phyloP scores from a whole-genome alignment of 2,797 vertebrate genomes.

The Galagoides demidoff region DNA sequence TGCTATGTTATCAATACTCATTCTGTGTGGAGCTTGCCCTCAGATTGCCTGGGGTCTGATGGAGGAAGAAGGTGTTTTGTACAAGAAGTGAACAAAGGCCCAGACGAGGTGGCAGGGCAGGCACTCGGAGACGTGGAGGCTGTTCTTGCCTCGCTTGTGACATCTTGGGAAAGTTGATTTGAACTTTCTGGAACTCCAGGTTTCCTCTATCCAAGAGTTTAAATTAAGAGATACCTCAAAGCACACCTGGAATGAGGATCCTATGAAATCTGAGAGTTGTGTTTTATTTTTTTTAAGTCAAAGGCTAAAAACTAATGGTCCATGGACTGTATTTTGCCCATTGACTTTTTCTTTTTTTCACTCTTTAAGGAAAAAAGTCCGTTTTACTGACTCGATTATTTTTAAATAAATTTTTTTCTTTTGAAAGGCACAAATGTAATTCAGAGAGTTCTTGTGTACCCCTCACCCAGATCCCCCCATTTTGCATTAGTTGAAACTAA shows the following conservation, averaged over 20 bases:
- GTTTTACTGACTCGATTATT: slow-evolving; percentile 9
- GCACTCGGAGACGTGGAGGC: neutral
- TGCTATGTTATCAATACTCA: neutral
- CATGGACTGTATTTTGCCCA: neutral
- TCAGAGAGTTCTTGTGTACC: neutral
- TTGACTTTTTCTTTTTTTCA: neutral
- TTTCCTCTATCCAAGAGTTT: neutral
- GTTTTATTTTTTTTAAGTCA: neutral
- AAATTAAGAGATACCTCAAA: neutral
- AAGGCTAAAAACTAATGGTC: neutral
- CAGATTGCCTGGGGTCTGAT: neutral
- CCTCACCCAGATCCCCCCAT: neutral
- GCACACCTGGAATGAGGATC: neutral
- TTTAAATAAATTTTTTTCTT: neutral
- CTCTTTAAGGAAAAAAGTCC: slow-evolving; percentile 27
- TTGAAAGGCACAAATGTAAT: neutral
- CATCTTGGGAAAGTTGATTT: neutral
- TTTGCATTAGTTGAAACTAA: neutral
- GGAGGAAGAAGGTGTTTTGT: neutral
- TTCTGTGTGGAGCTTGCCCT: neutral
- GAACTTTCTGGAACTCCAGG: neutral
- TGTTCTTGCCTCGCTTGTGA: neutral
- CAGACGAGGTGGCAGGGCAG: neutral
- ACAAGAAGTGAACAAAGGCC: neutral
- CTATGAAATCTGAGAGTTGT: neutral